Base-by-base conservation (phyloP, 2,797 vertebrate genomes). In the Melanotaenia maccullochi region DNA sequence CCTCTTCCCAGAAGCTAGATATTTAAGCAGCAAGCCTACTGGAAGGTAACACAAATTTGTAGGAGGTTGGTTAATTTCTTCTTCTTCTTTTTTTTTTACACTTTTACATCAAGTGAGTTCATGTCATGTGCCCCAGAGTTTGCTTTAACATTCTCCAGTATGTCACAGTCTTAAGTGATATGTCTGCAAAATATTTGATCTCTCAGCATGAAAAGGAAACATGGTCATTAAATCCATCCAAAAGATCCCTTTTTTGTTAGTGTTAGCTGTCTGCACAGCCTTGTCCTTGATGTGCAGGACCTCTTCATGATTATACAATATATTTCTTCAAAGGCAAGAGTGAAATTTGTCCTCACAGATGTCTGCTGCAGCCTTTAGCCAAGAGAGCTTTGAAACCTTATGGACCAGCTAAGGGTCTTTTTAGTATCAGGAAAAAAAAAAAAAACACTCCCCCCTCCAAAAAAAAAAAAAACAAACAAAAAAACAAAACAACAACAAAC, bases 381-480 rank as follows among this genome's bases (percentile, higher is more conserved):
- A 25, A 44, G 9, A 5, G n/a, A 59, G 28, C 5, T 28, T 32
- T 64, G 16, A 16, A 44, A 61, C 47, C 35, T 49, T 44, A 25
- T 51, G 65, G 30, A 58, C 56, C 55, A 25, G n/a, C 60, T 42
- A 35, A 54, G 38, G 25, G 20, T 40, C 44, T 70, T 60, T 40
- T 70, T 49, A 61, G 11, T 40, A 40, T 40, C 49, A 51, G n/a
- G 18, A 22, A 24, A 22, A 49, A 20, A 3, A 30, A 30, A 3
- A 25, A n/a, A n/a, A n/a, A n/a, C n/a, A n/a, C n/a, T n/a, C n/a
- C n/a, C n/a, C n/a, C n/a, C n/a, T n/a, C n/a, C 24, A 25, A 25
- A 25, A 25, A 25, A 25, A 25, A 25, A 25, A n/a, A n/a, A n/a
- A n/a, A n/a, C n/a, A n/a, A n/a, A n/a, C n/a, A n/a, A n/a, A n/a